Evolutionary conservation across 2,797 vertebrate species (phyloP), one percentile per base, ranked within the genome.

Genomic region (Eutrigla gurnardus): DNA sequence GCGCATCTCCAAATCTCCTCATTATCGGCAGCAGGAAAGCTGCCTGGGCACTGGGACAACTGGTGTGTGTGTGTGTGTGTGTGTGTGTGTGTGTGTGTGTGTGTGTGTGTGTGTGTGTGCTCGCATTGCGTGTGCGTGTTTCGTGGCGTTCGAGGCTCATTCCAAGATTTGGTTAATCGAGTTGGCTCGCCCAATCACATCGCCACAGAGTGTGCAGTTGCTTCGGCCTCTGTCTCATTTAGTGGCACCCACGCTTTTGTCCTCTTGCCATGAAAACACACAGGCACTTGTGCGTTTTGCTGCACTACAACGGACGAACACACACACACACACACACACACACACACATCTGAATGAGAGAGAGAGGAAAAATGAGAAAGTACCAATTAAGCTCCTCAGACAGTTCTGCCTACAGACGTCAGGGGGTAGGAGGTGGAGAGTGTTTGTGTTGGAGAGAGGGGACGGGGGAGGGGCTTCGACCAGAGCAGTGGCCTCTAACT

Each of bases 131-230:
- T 53, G n/a, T 42, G 69, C 33, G 25, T 61, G 73, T 6, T 54
- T 52, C 70, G 68, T 70, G 65, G 76, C 75, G 73, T 70, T 54
- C 7, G 14, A 64, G 39, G 60, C 77, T 82, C 82, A 43, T 79
- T 89, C 86, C 86, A 90, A 86, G 82, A 89, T 88, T 82, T 89
- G 89, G 88, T 88, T 85, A 88, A 91, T 86, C 66, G 65, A 88
- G 76, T 82, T 91, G 90, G 82, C 87, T 91, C 74, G 42, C 42
- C 72, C 78, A 69, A 74, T 88, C 85, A 55, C 80, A 68, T 86
- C 49, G 82, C 86, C 85, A 83, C 74, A 85, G 85, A 73, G 86
- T 85, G 85, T 83, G 86, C 84, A 84, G 83, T 88, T 81, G 80
- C 85, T 83, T 70, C 64, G 62, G 86, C 89, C 87, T 87, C 80